phyloP scores from a whole-genome alignment of 1,140 invertebrate genomes.

The Carcinoscorpius rotundicauda region DNA sequence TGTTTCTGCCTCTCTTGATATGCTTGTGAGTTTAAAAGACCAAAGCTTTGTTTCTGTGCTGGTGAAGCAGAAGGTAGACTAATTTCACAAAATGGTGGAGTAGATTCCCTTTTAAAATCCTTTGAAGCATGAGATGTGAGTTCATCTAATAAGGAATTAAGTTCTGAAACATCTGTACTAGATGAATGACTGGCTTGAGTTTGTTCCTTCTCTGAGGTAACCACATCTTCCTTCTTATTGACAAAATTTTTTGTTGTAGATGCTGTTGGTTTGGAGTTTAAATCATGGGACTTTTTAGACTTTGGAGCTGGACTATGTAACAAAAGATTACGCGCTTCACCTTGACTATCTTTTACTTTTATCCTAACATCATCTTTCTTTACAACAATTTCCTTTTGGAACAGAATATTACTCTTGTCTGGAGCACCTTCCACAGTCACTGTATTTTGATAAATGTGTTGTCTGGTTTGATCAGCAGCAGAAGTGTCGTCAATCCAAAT shows the following conservation, averaged over 20 bases:
- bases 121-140: not conserved
- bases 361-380: not conserved
- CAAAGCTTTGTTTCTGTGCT: too few species aligned
- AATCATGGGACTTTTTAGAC: constrained; percentile 11
- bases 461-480: too few species aligned
- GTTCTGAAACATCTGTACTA: not conserved
- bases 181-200: constrained; percentile 1
- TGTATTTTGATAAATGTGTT: too few species aligned
- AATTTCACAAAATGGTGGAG: too few species aligned
- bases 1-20: too few species aligned
- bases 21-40: too few species aligned
- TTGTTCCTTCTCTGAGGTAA: constrained; percentile 5
- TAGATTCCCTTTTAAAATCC: not conserved
- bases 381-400: not conserved
- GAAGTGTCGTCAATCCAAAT: too few species aligned
- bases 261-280: constrained; percentile 3
- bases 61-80: too few species aligned
- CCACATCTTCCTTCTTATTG: not conserved
- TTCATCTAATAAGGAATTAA: constrained; percentile 3
- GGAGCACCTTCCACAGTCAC: not conserved
- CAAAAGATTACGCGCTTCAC: constrained; percentile 7
- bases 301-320: constrained; percentile 19
- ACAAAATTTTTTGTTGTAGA: not conserved
- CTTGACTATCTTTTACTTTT: not conserved
- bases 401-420: not conserved